Evolutionary conservation across 64 coral and sea anemone genomes (phyloP).

Genomic region (Acropora tenuis): DNA sequence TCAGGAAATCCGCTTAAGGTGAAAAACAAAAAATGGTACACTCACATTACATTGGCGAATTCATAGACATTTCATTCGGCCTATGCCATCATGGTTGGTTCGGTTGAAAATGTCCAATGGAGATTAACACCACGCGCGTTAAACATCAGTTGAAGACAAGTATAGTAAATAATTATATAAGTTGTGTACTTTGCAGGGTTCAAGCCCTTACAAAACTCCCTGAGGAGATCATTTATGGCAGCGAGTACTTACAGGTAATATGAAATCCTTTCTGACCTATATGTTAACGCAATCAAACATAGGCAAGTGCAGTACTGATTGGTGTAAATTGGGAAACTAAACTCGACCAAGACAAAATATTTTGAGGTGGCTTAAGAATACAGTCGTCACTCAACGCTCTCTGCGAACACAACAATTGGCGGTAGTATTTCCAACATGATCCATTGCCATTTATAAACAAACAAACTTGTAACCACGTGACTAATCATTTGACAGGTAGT

Average conservation of each 20-base stretch:
- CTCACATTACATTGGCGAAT: too few species aligned
- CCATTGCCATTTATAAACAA: neutral
- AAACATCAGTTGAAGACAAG: too few species aligned
- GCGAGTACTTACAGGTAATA: constrained; percentile 78
- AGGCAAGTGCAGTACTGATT: too few species aligned
- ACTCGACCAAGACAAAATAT: too few species aligned
- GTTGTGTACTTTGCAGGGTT: constrained; percentile 44
- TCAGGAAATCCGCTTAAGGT: constrained; percentile 49
- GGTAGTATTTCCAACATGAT: neutral
- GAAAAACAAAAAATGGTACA: neutral
- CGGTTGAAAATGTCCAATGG: too few species aligned
- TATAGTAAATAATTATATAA: neutral
- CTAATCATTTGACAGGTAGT: constrained; percentile 57
- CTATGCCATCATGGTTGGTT: too few species aligned
- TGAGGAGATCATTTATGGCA: constrained; percentile 68
- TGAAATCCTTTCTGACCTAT: neutral
- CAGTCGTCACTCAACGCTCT: too few species aligned
- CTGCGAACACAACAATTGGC: too few species aligned
- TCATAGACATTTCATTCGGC: neutral
- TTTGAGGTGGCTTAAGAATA: too few species aligned
- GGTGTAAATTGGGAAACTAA: too few species aligned
- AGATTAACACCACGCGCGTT: too few species aligned
- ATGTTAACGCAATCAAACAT: too few species aligned
- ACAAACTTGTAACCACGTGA: neutral
- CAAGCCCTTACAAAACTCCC: constrained; percentile 66